Evolutionary conservation across 2,113 vertebrate species (phyloP).

Genomic region (Shinisaurus crocodilurus): DNA sequence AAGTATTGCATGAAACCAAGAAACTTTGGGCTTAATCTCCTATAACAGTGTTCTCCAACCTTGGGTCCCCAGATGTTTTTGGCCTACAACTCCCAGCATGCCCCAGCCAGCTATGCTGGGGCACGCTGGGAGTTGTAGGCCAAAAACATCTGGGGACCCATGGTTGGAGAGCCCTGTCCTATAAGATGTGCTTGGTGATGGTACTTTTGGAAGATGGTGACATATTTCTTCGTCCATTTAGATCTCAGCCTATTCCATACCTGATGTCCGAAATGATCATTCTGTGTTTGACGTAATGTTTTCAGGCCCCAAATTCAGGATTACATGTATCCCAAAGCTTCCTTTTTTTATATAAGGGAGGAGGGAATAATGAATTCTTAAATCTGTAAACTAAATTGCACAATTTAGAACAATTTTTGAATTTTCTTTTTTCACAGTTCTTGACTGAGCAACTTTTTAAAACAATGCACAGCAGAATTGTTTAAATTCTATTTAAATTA

Average conservation of each 20-base stretch:
- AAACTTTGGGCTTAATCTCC: neutral
- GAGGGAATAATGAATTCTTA: neutral
- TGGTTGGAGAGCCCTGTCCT: too few relatives aligned
- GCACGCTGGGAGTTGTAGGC: too few relatives aligned
- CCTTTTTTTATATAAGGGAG: neutral
- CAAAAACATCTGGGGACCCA: too few relatives aligned
- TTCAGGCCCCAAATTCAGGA: neutral
- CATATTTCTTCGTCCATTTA: neutral
- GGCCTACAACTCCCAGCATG: too few relatives aligned
- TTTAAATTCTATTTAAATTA: slow-evolving; percentile 36
- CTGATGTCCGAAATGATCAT: neutral
- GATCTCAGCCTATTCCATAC: slow-evolving; percentile 42
- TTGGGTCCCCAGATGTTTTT: too few relatives aligned
- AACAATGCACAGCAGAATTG: neutral
- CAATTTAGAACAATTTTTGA: neutral
- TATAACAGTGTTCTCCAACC: too few relatives aligned
- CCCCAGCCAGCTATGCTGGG: too few relatives aligned
- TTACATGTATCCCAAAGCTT: neutral
- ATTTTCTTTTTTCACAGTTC: neutral
- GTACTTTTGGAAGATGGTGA: neutral
- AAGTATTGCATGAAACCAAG: neutral
- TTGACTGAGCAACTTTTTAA: neutral
- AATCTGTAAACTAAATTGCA: neutral
- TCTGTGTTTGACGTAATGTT: neutral
- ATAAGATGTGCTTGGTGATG: neutral